Evolutionary conservation across 1,140 invertebrate genomes (phyloP).

Genomic region (Notospermus geniculatus): DNA sequence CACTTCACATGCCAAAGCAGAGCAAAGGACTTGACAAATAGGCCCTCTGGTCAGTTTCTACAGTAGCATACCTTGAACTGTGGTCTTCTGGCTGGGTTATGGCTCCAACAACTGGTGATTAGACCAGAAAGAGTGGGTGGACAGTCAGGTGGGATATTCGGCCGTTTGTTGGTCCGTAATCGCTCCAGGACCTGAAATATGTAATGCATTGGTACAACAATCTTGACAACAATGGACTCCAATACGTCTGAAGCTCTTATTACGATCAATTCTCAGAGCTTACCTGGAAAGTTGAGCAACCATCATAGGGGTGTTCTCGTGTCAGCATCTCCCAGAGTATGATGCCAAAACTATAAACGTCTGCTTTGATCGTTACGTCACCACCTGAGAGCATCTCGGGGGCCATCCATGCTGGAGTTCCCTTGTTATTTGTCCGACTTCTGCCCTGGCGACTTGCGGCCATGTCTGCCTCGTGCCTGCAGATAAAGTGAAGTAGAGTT

Average conservation of each 20-base stretch:
- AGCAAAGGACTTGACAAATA: no score
- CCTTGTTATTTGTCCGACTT: conserved; percentile 17
- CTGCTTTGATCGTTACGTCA: conserved; percentile 56
- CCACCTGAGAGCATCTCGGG: conserved; percentile 43
- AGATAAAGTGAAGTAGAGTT: no score
- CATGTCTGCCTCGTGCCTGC: conserved; percentile 43
- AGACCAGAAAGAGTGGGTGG: conserved; percentile 33
- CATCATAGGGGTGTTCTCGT: conserved; percentile 91
- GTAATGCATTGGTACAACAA: neutral
- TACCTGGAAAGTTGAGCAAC: conserved; percentile 56
- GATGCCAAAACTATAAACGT: conserved; percentile 98
- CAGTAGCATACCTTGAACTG: conserved; percentile 42
- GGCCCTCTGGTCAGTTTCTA: no score
- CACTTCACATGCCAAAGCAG: neutral
- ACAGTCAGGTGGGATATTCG: conserved; percentile 33
- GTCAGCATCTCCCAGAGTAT: conserved; percentile 96
- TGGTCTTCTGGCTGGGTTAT: conserved; percentile 38
- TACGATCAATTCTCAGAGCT: no score
- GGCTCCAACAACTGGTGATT: conserved; percentile 41
- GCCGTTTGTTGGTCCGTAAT: conserved; percentile 35
- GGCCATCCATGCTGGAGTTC: conserved; percentile 45
- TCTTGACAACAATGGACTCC: no score
- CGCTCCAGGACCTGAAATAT: conserved; percentile 38
- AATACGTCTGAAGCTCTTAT: no score
- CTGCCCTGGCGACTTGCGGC: conserved; percentile 23